A percentile compares a stretch with the other conserved stretches of the same genome.
These are phyloP conservation scores for Falco concolor DNA, from an alignment of 2,797 vertebrate species.

Conservation along the genomic window DNA sequence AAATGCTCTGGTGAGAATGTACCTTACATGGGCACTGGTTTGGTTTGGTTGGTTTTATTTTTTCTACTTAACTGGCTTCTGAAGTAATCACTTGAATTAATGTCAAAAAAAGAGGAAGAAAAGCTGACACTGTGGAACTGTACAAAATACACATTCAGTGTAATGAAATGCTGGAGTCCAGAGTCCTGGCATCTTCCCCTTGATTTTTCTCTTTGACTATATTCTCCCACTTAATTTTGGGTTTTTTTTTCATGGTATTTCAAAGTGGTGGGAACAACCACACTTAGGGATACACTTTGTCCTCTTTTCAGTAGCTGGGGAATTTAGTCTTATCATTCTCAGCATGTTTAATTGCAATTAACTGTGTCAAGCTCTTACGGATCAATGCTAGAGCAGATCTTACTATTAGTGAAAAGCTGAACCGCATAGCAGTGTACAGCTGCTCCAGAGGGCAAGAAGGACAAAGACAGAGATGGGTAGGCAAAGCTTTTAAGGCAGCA, in stretches of 20 bases:
- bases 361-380: not conserved
- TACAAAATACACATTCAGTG: not conserved
- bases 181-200: not conserved
- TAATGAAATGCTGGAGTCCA: not conserved
- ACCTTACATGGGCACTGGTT: not conserved
- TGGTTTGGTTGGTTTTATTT: not conserved
- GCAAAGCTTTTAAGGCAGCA: slow-evolving; percentile 3
- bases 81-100: not conserved
- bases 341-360: slow-evolving; percentile 36
- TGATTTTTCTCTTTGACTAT: not conserved
- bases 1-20: not conserved
- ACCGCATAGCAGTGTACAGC: not conserved
- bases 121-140: not conserved
- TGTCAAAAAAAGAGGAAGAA: not conserved
- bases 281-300: not conserved
- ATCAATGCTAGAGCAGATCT: slow-evolving; percentile 11
- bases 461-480: not conserved
- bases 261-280: not conserved
- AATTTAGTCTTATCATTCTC: not conserved
- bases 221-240: not conserved
- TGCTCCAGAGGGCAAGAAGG: not conserved
- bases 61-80: not conserved
- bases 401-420: not conserved
- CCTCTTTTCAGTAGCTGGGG: not conserved
- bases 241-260: not conserved